Conservation (phyloP, 2,888 invertebrate genomes). For the Drosophila robusta region DNA sequence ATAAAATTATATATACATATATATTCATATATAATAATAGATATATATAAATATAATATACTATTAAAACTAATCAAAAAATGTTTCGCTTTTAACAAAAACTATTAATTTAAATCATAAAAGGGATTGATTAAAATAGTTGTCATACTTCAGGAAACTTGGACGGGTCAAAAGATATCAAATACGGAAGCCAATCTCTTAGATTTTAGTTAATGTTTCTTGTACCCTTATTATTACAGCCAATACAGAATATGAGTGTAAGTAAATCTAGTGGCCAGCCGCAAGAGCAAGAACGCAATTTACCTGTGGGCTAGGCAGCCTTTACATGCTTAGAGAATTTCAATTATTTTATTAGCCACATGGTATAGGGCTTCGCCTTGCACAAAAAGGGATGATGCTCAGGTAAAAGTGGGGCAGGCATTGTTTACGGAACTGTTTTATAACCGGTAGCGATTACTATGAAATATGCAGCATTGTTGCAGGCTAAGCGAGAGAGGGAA, state of each 20-base stretch:
- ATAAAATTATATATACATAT: too few species aligned
- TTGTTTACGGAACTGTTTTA: constrained; percentile 56
- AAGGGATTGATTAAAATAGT: background rate
- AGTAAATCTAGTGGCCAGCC: constrained; percentile 33
- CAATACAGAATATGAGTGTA: constrained; percentile 21
- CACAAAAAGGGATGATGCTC: constrained; percentile 48
- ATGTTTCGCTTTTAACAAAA: too few species aligned
- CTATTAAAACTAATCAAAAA: too few species aligned
- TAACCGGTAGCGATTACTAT: constrained; percentile 75
- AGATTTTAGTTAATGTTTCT: background rate
- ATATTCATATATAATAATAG: too few species aligned
- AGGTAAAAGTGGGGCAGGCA: constrained; percentile 54
- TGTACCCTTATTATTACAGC: background rate
- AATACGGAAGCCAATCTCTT: background rate
- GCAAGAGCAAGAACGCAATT: constrained; percentile 34
- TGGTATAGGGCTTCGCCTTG: constrained; percentile 53
- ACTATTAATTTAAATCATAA: background rate
- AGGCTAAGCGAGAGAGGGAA: constrained; percentile 1
- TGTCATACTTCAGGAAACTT: background rate
- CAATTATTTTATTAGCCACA: constrained; percentile 79
- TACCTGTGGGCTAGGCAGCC: constrained; percentile 28
- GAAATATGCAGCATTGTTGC: constrained; percentile 67
- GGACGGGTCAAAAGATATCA: background rate
- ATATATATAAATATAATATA: too few species aligned
- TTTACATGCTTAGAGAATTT: constrained; percentile 69